Percentiles rank a stretch among this genome's conserved stretches.
These are phyloP conservation scores for Papilio polyxenes DNA, from an alignment of 1,140 invertebrate species.

Conservation along the genomic window DNA sequence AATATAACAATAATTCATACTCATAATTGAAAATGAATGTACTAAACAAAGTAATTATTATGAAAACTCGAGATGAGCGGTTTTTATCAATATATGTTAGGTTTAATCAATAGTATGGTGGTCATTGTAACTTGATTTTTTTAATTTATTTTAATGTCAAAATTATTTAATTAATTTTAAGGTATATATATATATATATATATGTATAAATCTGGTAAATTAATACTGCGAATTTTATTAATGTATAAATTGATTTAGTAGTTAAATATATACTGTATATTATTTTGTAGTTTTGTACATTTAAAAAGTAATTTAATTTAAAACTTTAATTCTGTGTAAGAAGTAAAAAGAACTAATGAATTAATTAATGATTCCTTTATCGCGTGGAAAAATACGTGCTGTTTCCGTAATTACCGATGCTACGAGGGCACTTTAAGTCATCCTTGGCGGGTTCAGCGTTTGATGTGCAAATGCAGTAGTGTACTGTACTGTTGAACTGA, in stretches of 20 bases:
- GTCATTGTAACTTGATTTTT: background rate
- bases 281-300: too few species aligned
- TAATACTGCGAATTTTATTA: too few species aligned
- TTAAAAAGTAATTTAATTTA: background rate
- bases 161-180: slow-evolving; percentile 1
- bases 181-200: too few species aligned
- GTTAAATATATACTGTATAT: too few species aligned
- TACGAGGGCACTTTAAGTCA: slow-evolving; percentile 84
- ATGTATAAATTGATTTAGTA: background rate
- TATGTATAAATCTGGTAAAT: too few species aligned
- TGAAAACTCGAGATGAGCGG: background rate
- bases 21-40: slow-evolving; percentile 3
- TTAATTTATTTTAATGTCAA: background rate
- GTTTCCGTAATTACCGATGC: slow-evolving; percentile 71
- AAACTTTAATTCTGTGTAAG: background rate
- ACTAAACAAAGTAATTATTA: background rate
- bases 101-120: background rate
- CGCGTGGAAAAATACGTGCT: slow-evolving; percentile 19
- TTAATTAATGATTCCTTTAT: background rate
- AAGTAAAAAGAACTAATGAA: background rate
- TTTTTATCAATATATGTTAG: too few species aligned
- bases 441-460: slow-evolving; percentile 82
- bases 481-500: slow-evolving; percentile 76
- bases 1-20: slow-evolving; percentile 23
- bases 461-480: slow-evolving; percentile 85